phyloP scores from a whole-genome alignment of 1,140 invertebrate genomes.

The Theocolax elegans region DNA sequence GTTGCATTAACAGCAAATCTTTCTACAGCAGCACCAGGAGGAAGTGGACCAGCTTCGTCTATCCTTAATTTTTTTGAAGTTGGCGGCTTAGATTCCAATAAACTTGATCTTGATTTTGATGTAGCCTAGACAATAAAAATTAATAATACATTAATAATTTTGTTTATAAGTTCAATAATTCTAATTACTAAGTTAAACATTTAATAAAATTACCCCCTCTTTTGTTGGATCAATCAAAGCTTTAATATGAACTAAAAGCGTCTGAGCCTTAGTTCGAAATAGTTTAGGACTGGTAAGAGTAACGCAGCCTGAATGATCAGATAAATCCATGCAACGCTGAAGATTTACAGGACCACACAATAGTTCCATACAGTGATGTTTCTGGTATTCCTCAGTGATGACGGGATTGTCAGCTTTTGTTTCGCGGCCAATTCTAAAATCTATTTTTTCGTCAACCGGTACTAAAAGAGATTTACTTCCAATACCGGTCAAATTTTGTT shows the following conservation, averaged over 20 bases:
- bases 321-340: constrained; percentile 83
- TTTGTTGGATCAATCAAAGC: constrained; percentile 77
- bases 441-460: constrained; percentile 72
- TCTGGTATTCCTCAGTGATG: constrained; percentile 82
- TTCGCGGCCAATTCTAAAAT: constrained; percentile 69
- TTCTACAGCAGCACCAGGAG: constrained; percentile 61
- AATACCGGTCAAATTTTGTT: constrained; percentile 82
- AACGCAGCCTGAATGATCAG: constrained; percentile 83
- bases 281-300: constrained; percentile 88
- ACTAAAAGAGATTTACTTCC: constrained; percentile 67
- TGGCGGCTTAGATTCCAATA: constrained; percentile 61
- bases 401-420: constrained; percentile 79
- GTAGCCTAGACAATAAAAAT: constrained; percentile 46
- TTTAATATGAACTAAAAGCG: constrained; percentile 87
- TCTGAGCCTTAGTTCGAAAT: constrained; percentile 80
- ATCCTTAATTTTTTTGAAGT: constrained; percentile 65
- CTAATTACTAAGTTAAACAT: not conserved
- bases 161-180: not conserved
- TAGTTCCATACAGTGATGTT: constrained; percentile 88
- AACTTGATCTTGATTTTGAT: constrained; percentile 56
- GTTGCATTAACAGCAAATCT: constrained; percentile 64
- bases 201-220: constrained; percentile 61
- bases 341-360: constrained; percentile 88
- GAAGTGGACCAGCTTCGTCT: constrained; percentile 60
- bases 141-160: no score